Conservation (phyloP, 64 coral and sea anemone species). For the Orbicella faveolata region DNA sequence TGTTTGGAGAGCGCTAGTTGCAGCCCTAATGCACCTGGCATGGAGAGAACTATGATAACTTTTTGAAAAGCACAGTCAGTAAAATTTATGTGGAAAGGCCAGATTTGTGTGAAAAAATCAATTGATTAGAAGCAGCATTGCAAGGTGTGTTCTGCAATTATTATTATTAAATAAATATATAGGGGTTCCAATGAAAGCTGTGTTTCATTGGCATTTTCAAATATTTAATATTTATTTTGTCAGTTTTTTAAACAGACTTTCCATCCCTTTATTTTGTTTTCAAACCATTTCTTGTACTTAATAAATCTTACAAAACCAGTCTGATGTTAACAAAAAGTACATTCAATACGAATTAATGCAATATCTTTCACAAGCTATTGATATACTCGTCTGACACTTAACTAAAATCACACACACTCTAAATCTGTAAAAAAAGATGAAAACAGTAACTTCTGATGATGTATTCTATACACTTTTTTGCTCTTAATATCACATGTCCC, state of each 20-base stretch:
- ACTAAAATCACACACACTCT: background rate
- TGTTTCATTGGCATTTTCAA: too few species aligned
- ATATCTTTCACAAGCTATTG: background rate
- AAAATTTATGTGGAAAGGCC: too few species aligned
- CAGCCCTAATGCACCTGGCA: too few species aligned
- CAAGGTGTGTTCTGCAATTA: too few species aligned
- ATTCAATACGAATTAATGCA: background rate
- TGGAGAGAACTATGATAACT: too few species aligned
- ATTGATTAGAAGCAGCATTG: too few species aligned
- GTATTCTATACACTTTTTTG: background rate
- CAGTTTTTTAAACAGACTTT: background rate
- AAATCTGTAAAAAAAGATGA: background rate
- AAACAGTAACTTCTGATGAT: background rate
- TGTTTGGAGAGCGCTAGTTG: too few species aligned
- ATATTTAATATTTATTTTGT: too few species aligned
- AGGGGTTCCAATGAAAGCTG: too few species aligned
- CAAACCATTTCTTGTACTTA: background rate
- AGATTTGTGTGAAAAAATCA: too few species aligned
- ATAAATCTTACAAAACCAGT: background rate
- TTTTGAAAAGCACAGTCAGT: too few species aligned
- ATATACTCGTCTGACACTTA: background rate
- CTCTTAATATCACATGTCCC: background rate
- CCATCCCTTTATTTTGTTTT: background rate
- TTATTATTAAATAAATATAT: too few species aligned
- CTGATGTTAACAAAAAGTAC: conserved; percentile 1